These are phyloP conservation scores for Pararge aegeria DNA, from an alignment of 1,140 invertebrate genomes.

Conservation along the genomic window DNA sequence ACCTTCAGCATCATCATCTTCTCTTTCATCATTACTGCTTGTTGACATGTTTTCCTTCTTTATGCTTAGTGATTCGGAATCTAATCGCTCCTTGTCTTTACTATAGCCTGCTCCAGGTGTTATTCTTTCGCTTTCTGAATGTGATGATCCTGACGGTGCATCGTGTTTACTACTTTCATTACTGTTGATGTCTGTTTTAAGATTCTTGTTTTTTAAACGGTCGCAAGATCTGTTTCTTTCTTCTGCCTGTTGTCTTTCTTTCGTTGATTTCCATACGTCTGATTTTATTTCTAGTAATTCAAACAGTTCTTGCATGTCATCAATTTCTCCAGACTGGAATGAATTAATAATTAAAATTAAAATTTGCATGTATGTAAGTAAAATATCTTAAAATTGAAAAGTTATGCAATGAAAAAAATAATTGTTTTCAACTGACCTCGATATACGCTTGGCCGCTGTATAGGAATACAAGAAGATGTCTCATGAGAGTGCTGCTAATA, in stretches of 20 bases:
- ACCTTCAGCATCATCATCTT: slow-evolving; percentile 78
- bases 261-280: slow-evolving; percentile 84
- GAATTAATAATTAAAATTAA: slow-evolving; percentile 16
- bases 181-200: slow-evolving; percentile 82
- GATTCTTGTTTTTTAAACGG: slow-evolving; percentile 80
- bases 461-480: slow-evolving; percentile 89
- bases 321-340: slow-evolving; percentile 88
- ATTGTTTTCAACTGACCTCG: slow-evolving; percentile 76
- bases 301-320: slow-evolving; percentile 89
- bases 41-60: slow-evolving; percentile 79
- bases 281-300: slow-evolving; percentile 91
- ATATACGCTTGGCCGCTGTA: slow-evolving; percentile 92
- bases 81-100: slow-evolving; percentile 63
- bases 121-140: slow-evolving; percentile 73
- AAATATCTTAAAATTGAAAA: no score
- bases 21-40: slow-evolving; percentile 79
- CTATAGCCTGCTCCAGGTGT: slow-evolving; percentile 72
- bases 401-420: background rate
- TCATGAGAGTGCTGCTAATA: slow-evolving; percentile 87
- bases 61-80: slow-evolving; percentile 67
- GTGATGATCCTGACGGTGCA: slow-evolving; percentile 69
- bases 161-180: slow-evolving; percentile 83
- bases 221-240: slow-evolving; percentile 75
- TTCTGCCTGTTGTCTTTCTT: slow-evolving; percentile 77
- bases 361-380: no score